Evolutionary conservation across 2,113 vertebrate species (phyloP).

Genomic region (Gymnocephalus cernua): DNA sequence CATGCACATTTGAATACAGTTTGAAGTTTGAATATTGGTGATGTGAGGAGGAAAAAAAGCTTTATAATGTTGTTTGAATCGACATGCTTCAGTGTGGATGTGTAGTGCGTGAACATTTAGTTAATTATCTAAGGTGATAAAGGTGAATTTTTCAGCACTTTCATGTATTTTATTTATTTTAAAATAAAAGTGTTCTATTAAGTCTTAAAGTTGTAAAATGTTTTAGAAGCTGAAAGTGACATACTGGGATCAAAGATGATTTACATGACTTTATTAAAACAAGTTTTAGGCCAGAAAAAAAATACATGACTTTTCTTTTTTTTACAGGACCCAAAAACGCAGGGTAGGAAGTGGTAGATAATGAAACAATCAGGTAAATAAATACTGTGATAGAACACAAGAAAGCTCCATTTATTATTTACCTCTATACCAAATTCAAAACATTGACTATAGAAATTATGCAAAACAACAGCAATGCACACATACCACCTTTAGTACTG

Average conservation of each 20-base stretch:
- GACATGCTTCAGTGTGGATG: background rate
- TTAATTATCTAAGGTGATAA: constrained; percentile 1
- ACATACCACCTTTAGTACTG: constrained; percentile 63
- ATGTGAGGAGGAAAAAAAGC: background rate
- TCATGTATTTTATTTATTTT: constrained; percentile 66
- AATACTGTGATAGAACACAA: constrained; percentile 41
- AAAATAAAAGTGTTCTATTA: constrained; percentile 85
- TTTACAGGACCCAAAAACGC: constrained; percentile 45
- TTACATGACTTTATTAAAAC: constrained; percentile 74
- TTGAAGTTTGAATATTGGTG: constrained; percentile 8
- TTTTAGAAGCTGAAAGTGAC: background rate
- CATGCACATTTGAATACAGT: background rate
- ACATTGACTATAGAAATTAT: constrained; percentile 56
- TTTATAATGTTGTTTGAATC: background rate
- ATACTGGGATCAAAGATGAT: constrained; percentile 12
- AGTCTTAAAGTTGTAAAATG: background rate
- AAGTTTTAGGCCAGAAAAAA: constrained; percentile 60
- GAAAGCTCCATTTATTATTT: constrained; percentile 37
- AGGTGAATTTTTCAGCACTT: constrained; percentile 66
- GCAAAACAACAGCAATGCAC: constrained; percentile 79
- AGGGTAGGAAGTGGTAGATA: constrained; percentile 30
- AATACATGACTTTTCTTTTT: constrained; percentile 14
- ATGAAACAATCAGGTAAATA: constrained; percentile 55
- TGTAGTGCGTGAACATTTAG: constrained; percentile 14
- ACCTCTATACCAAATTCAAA: constrained; percentile 64